Conservation (phyloP, 2,888 invertebrate species). For the Plutella xylostella region DNA sequence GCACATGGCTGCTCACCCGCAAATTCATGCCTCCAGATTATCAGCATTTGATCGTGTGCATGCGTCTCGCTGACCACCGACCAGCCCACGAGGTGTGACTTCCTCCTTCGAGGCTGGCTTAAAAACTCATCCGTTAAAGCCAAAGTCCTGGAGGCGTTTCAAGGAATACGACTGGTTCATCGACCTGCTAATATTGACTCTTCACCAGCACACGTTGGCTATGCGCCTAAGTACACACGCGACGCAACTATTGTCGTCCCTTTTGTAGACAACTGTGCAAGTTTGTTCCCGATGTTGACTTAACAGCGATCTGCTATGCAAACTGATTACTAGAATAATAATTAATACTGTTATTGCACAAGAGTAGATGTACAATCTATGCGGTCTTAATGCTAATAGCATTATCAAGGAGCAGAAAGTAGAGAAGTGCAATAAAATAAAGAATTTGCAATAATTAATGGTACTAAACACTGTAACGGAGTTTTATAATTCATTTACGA, state of each 20-base stretch:
- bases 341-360: no score
- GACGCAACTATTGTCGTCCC: conserved; percentile 15
- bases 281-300: conserved; percentile 21
- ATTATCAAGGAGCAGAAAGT: no score
- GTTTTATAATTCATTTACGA: no score
- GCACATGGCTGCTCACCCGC: conserved; percentile 45
- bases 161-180: conserved; percentile 37
- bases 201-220: conserved; percentile 27
- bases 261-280: conserved; percentile 25
- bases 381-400: no score
- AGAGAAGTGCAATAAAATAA: no score
- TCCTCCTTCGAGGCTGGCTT: not conserved
- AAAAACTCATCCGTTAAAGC: not conserved
- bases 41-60: conserved; percentile 34
- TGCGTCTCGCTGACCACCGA: conserved; percentile 27
- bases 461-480: no score
- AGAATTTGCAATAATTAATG: no score
- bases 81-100: conserved; percentile 13
- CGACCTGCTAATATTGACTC: conserved; percentile 59
- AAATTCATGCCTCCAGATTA: conserved; percentile 43
- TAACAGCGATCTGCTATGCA: not conserved
- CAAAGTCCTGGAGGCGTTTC: not conserved
- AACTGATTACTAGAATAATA: no score
- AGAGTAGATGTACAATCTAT: no score
- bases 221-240: conserved; percentile 41